Evolutionary conservation across 1,140 invertebrate genomes (phyloP).

Genomic region (Halyomorpha halys): DNA sequence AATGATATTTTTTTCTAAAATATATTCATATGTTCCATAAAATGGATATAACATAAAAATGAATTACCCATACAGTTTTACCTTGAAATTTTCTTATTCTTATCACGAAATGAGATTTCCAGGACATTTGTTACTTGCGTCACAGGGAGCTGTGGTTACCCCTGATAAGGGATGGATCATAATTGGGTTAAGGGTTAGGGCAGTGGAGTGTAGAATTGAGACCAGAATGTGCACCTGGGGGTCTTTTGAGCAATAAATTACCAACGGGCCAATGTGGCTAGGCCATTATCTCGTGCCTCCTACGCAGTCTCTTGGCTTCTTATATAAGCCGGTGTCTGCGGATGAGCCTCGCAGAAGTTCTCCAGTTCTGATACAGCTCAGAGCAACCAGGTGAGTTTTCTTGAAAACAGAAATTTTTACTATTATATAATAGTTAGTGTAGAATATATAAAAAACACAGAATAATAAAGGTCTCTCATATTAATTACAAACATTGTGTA

Average conservation of each 20-base stretch:
- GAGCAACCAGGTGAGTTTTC: constrained; percentile 1
- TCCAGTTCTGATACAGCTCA: constrained; percentile 3
- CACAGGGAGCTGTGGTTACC: constrained; percentile 6
- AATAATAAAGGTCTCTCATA: no score
- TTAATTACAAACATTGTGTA: no score
- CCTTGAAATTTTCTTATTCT: background rate
- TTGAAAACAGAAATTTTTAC: background rate
- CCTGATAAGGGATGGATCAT: constrained; percentile 12
- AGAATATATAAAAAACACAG: no score
- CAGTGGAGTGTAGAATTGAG: constrained; percentile 11
- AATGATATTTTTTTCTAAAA: no score
- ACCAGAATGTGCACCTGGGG: constrained; percentile 7
- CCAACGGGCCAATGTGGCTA: background rate
- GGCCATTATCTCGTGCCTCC: no score
- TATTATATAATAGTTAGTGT: no score
- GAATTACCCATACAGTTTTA: no score
- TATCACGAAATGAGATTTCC: constrained; percentile 14
- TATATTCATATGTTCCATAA: no score
- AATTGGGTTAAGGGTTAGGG: constrained; percentile 10
- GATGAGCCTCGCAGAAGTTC: background rate
- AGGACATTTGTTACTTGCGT: constrained; percentile 6
- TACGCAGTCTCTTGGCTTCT: no score
- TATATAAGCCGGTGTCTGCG: background rate
- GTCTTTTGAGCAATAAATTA: constrained; percentile 14
- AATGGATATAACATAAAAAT: no score